Evolutionary conservation across 2,888 invertebrate species (phyloP).

Genomic region (Punctoribates punctum): DNA sequence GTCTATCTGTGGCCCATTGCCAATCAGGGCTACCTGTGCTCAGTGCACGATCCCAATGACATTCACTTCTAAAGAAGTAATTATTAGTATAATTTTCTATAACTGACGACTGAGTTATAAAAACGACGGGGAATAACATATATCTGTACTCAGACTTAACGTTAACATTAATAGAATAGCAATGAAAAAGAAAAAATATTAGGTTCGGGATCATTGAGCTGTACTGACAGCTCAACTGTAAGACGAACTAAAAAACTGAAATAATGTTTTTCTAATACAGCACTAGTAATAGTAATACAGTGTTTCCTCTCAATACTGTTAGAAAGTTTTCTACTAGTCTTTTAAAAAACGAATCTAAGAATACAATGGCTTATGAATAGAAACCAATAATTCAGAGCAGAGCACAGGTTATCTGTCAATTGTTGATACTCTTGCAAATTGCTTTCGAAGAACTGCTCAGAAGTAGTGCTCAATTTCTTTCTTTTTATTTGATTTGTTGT

Average conservation of each 20-base stretch:
- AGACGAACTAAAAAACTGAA: background rate
- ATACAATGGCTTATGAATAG: background rate
- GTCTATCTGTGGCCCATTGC: background rate
- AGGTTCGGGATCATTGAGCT: slow-evolving; percentile 32
- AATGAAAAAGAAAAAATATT: background rate
- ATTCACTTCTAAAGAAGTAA: slow-evolving; percentile 7
- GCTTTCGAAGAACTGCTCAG: background rate
- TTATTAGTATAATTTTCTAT: slow-evolving; percentile 33
- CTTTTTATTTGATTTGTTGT: background rate
- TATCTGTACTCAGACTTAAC: background rate
- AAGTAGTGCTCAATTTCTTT: background rate
- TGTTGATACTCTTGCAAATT: background rate
- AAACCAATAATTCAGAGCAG: slow-evolving; percentile 27
- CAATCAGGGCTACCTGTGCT: slow-evolving; percentile 8
- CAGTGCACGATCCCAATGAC: slow-evolving; percentile 31
- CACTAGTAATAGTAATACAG: background rate
- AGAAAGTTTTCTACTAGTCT: slow-evolving; percentile 23
- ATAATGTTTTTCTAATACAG: slow-evolving; percentile 12
- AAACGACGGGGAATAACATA: slow-evolving; percentile 22
- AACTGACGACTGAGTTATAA: slow-evolving; percentile 34
- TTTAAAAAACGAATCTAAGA: slow-evolving; percentile 6
- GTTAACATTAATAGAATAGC: background rate
- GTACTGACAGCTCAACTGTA: slow-evolving; percentile 19
- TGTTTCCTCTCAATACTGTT: slow-evolving; percentile 14
- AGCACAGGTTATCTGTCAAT: slow-evolving; percentile 15